Conservation (phyloP, 2,797 vertebrate species). For the Molossus molossus region DNA sequence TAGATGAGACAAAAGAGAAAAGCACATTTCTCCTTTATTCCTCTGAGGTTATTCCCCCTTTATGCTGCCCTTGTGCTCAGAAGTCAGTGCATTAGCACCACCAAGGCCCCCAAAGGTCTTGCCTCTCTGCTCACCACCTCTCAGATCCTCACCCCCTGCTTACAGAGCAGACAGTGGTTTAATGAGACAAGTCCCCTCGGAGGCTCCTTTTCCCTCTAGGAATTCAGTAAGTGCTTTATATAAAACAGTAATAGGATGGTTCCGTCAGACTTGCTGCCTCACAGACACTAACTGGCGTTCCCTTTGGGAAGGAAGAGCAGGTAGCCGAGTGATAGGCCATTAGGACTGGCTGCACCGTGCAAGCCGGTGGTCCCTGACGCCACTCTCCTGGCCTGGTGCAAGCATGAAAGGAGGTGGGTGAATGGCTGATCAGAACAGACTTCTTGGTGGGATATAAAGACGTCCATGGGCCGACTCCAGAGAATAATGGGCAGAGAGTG, state of each 20-base stretch:
- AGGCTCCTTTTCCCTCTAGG: constrained; percentile 81
- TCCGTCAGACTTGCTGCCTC: constrained; percentile 84
- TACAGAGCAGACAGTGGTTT: constrained; percentile 76
- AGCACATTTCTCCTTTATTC: constrained; percentile 14
- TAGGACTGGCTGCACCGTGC: constrained; percentile 69
- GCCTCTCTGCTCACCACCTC: constrained; percentile 48
- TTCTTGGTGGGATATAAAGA: constrained; percentile 73
- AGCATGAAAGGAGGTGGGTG: constrained; percentile 64
- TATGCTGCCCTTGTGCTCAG: neutral
- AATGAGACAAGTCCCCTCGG: constrained; percentile 80
- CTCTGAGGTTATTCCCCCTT: constrained; percentile 29
- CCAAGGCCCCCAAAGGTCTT: constrained; percentile 45
- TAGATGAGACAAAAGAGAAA: constrained; percentile 72
- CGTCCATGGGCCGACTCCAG: constrained; percentile 46
- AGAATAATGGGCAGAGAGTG: constrained; percentile 65
- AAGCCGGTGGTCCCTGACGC: constrained; percentile 78
- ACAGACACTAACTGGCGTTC: constrained; percentile 79
- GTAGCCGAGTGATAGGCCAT: constrained; percentile 84
- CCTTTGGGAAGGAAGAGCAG: constrained; percentile 81
- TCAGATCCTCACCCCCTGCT: constrained; percentile 69
- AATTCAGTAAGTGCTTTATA: constrained; percentile 87
- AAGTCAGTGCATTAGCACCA: constrained; percentile 74
- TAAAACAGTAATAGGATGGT: constrained; percentile 84
- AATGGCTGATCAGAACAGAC: constrained; percentile 74
- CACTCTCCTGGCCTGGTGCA: constrained; percentile 69